Base-by-base conservation (phyloP, 2,797 vertebrate species). In the Catostomus latipinnis region DNA sequence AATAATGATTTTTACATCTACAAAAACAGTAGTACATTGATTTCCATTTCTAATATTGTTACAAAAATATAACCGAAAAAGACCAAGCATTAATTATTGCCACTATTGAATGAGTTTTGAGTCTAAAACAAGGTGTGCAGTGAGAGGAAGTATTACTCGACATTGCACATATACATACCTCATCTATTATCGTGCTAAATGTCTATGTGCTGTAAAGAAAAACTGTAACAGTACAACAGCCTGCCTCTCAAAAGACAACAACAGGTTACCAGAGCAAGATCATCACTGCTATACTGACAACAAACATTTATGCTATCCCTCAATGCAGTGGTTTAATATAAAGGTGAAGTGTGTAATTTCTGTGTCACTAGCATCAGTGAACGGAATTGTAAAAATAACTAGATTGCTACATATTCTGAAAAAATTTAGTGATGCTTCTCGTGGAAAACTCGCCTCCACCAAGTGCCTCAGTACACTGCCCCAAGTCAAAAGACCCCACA, bases 41-140 rank as follows among this genome's bases (percentile, higher is more conserved):
- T 71, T 83, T 83, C 74, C n/a, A 57, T 83, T 85, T 91, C 91
- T 92, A 83, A 86, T 90, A 91, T 88, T 73, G 80, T 94, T 90
- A 91, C 92, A 94, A 95, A 96, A 94, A 95, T 94, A 95, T 92
- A 88, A 94, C 92, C 93, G 92, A 92, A 86, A 95, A 95, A 95
- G 83, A 91, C 77, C 88, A 92, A 96, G 94, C 93, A 89, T 87
- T 92, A 84, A 67, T 79, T 87, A 85, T 93, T 94, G 95, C 94
- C 96, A 94, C 93, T 88, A 95, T 92, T 93, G 90, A 87, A 88
- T 85, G 87, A 89, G 91, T 92, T 92, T 93, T 91, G 88, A 74
- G 88, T 94, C 92, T 92, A 93, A 94, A 90, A 91, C 89, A 95
- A 94, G 93, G 94, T 94, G 93, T 91, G 90, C 89, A 93, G 93